A percentile compares a stretch with the other conserved stretches of the same genome.
These are phyloP conservation scores for Formica selysi DNA, from an alignment of 1,140 invertebrate genomes.

Conservation along the genomic window DNA sequence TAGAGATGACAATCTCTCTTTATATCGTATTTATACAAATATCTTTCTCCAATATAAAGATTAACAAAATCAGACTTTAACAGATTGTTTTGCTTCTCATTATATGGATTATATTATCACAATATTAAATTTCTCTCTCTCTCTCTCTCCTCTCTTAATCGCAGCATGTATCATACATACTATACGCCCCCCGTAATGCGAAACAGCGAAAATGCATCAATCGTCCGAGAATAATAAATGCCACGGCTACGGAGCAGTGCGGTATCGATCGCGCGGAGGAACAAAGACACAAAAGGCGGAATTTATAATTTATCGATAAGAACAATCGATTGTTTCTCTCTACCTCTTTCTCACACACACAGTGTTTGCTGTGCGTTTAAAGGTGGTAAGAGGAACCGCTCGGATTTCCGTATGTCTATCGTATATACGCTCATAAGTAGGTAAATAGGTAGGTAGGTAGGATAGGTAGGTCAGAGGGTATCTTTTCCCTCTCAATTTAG, in stretches of 20 bases:
- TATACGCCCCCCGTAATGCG: too few relatives aligned
- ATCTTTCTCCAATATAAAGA: background rate
- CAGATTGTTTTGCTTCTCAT: background rate
- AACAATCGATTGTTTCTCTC: constrained; percentile 15
- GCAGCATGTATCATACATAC: background rate
- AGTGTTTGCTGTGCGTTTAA: background rate
- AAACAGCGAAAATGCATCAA: constrained; percentile 46
- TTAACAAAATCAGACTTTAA: background rate
- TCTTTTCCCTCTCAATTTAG: constrained; percentile 41
- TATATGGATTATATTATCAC: background rate
- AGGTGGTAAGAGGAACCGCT: constrained; percentile 31
- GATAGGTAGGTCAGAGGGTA: constrained; percentile 20
- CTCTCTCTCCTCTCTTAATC: too few relatives aligned
- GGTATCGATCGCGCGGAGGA: constrained; percentile 36
- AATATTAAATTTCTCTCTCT: constrained; percentile 3
- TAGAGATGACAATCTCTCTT: too few relatives aligned
- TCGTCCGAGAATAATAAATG: constrained; percentile 13
- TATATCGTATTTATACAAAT: too few relatives aligned
- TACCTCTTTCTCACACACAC: too few relatives aligned
- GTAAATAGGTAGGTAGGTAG: background rate
- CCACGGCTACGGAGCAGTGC: background rate
- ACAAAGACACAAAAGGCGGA: constrained; percentile 8
- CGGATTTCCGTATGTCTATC: constrained; percentile 29
- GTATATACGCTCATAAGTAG: background rate
- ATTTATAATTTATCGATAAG: constrained; percentile 59